Evolutionary conservation across 2,113 vertebrate genomes (phyloP).

Genomic region (Meleagris gallopavo): DNA sequence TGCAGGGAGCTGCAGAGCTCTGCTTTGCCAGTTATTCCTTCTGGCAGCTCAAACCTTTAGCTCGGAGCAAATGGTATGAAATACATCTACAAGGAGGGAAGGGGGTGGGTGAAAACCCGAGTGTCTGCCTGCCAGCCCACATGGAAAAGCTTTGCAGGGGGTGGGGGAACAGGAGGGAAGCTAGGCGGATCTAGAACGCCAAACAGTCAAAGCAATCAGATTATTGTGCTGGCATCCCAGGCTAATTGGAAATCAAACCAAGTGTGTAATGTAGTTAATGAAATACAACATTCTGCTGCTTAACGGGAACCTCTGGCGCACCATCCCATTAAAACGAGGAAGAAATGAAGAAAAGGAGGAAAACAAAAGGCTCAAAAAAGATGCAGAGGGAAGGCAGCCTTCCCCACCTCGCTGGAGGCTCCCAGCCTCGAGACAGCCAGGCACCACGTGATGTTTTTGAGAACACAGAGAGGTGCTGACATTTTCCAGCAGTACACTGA

Average conservation of each 20-base stretch:
- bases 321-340: background rate
- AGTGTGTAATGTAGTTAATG: slow-evolving; percentile 70
- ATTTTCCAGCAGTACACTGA: background rate
- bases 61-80: slow-evolving; percentile 45
- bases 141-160: background rate
- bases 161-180: slow-evolving; percentile 18
- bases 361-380: background rate
- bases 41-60: slow-evolving; percentile 50
- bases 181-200: background rate
- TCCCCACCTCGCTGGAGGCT: background rate
- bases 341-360: background rate
- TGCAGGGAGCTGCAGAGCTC: background rate
- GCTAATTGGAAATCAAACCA: slow-evolving; percentile 77
- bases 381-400: background rate
- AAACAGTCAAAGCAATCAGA: slow-evolving; percentile 47
- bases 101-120: slow-evolving; percentile 32
- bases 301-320: slow-evolving; percentile 54
- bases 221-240: slow-evolving; percentile 47
- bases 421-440: background rate
- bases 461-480: background rate
- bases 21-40: slow-evolving; percentile 31
- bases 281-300: slow-evolving; percentile 58
- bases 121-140: slow-evolving; percentile 52
- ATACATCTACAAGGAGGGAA: slow-evolving; percentile 27
- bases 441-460: background rate